These are phyloP conservation scores for Drosophila merina DNA, from an alignment of 2,888 invertebrate species.

Conservation along the genomic window DNA sequence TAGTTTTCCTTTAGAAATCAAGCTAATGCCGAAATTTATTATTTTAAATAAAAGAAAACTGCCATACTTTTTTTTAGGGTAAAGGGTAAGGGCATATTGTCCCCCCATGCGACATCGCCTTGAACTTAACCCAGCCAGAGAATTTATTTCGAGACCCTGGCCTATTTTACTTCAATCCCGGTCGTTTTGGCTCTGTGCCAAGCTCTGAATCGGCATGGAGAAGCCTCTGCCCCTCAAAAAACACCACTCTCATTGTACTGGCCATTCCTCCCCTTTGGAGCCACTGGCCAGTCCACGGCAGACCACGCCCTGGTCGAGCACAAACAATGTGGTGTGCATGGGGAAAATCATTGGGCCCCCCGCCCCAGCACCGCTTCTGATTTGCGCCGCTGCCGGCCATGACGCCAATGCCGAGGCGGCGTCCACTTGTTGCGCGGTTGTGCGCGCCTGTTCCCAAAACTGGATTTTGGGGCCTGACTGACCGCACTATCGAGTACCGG, in stretches of 20 bases:
- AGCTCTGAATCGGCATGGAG: constrained; percentile 18
- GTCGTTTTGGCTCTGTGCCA: constrained; percentile 47
- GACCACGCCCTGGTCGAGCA: constrained; percentile 49
- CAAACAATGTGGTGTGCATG: constrained; percentile 20
- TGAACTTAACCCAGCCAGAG: no score
- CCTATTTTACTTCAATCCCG: constrained; percentile 47
- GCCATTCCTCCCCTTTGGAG: constrained; percentile 16
- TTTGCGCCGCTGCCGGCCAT: constrained; percentile 47
- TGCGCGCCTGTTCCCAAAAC: constrained; percentile 83
- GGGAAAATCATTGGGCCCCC: no score
- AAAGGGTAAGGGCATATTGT: no score
- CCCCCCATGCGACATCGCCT: no score
- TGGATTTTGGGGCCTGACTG: constrained; percentile 84
- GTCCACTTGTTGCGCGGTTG: constrained; percentile 57
- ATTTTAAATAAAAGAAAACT: no score
- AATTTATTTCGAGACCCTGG: neutral
- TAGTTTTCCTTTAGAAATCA: neutral
- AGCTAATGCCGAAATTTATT: no score
- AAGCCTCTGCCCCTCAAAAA: constrained; percentile 5
- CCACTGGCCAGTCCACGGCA: constrained; percentile 36
- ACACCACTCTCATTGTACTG: neutral
- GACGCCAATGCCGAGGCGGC: constrained; percentile 34
- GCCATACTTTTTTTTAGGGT: no score
- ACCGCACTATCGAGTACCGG: constrained; percentile 77
- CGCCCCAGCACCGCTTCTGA: constrained; percentile 30